Conservation (phyloP, 2,888 invertebrate species). For the Blomia tropicalis region DNA sequence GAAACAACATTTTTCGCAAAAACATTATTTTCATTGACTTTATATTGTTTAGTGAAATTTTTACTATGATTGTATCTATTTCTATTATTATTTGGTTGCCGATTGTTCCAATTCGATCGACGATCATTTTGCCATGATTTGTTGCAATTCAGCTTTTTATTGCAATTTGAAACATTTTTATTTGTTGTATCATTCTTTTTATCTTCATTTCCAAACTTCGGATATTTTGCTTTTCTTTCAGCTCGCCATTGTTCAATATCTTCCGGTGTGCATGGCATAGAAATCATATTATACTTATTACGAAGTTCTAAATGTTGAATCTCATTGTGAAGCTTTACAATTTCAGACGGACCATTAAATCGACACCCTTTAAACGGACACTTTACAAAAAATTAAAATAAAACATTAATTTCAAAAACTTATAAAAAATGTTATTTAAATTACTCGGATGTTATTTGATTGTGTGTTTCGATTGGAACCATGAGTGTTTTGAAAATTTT, state of each 20-base stretch:
- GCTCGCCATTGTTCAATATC: conserved; percentile 67
- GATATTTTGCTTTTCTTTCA: conserved; percentile 49
- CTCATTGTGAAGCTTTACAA: conserved; percentile 3
- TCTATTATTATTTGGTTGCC: not conserved
- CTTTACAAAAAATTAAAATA: not conserved
- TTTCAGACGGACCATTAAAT: not conserved
- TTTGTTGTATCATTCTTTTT: not conserved
- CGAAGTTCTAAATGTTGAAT: conserved; percentile 6
- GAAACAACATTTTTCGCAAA: not conserved
- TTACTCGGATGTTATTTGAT: not conserved
- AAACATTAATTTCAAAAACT: not conserved
- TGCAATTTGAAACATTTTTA: not conserved
- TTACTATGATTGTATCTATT: not conserved
- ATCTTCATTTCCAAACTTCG: conserved; percentile 17
- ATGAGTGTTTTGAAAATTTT: not conserved
- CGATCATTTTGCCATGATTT: not conserved
- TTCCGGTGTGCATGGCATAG: conserved; percentile 51
- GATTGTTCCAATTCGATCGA: conserved; percentile 3
- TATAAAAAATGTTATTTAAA: not conserved
- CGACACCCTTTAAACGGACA: conserved; percentile 8
- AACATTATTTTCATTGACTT: too few species aligned
- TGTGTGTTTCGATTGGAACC: not conserved
- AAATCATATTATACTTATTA: not conserved
- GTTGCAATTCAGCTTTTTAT: not conserved
- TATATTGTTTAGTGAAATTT: not conserved